phyloP scores from a whole-genome alignment of 1,140 invertebrate species.

The Pseudobourletiella spinata region DNA sequence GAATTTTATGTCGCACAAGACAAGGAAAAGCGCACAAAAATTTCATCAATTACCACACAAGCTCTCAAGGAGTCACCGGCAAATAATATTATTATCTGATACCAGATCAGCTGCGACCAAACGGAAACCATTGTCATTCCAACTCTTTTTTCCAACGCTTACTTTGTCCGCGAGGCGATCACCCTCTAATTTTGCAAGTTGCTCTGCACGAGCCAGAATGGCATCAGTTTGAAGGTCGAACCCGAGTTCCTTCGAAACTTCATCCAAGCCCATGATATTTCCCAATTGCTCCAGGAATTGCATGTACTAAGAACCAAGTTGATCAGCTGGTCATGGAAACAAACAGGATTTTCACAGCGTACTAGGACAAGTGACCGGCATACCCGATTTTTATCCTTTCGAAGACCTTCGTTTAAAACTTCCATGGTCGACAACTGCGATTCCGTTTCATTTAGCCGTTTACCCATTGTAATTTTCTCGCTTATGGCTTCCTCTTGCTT shows the following conservation, averaged over 20 bases:
- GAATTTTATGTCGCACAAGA: no score
- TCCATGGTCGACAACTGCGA: slow-evolving; percentile 56
- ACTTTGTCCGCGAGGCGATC: slow-evolving; percentile 69
- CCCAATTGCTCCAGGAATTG: slow-evolving; percentile 62
- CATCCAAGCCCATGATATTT: slow-evolving; percentile 62
- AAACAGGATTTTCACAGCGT: no score
- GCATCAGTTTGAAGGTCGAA: slow-evolving; percentile 69
- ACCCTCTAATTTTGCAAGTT: slow-evolving; percentile 62
- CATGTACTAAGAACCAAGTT: slow-evolving; percentile 50
- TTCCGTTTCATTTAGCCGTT: slow-evolving; percentile 60
- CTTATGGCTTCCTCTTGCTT: slow-evolving; percentile 43
- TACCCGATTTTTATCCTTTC: slow-evolving; percentile 52
- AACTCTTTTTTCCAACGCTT: slow-evolving; percentile 32
- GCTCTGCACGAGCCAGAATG: slow-evolving; percentile 62
- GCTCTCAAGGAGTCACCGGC: neutral
- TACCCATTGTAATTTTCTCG: slow-evolving; percentile 56
- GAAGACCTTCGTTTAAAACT: slow-evolving; percentile 52
- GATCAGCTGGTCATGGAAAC: no score
- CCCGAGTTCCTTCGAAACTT: slow-evolving; percentile 64
- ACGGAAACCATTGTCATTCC: neutral
- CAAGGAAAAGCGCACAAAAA: neutral
- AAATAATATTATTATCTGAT: neutral
- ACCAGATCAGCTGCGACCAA: neutral
- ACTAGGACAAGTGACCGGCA: no score
- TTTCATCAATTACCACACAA: neutral